These are phyloP conservation scores for Lipophrys pholis DNA, from an alignment of 2,113 vertebrate species.

Conservation along the genomic window DNA sequence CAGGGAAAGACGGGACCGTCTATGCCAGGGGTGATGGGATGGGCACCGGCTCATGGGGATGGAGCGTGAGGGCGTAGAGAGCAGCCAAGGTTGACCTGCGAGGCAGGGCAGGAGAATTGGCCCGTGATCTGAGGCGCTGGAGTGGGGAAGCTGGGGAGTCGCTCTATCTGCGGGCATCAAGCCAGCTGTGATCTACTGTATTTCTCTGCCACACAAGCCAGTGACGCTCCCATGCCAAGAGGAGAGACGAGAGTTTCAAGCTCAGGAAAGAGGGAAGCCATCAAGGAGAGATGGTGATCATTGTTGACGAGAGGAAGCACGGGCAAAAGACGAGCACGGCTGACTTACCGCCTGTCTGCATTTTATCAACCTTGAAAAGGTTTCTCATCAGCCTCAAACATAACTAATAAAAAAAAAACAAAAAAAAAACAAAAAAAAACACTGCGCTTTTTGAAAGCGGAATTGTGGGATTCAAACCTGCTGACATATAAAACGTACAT, in stretches of 20 bases:
- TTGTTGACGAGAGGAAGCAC: neutral
- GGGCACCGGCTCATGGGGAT: constrained; percentile 64
- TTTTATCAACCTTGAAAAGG: neutral
- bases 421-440: neutral
- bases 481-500: neutral
- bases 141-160: constrained; percentile 66
- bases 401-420: neutral
- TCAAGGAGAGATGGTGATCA: neutral
- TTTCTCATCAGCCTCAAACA: neutral
- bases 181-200: constrained; percentile 73
- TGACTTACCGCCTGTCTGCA: neutral
- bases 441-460: neutral
- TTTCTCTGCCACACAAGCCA: constrained; percentile 52
- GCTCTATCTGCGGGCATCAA: constrained; percentile 62
- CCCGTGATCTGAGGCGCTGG: constrained; percentile 73
- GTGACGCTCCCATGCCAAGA: constrained; percentile 31
- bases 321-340: too few relatives aligned
- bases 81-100: constrained; percentile 72
- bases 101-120: constrained; percentile 76
- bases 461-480: neutral
- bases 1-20: constrained; percentile 33
- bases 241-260: constrained; percentile 30
- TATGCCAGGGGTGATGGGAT: constrained; percentile 67
- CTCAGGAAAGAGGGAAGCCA: neutral
- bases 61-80: constrained; percentile 53